Percentiles rank a stretch among this genome's conserved stretches.
Conservation (phyloP, 2,888 invertebrate species). For the Megaustenia siamemsis region DNA sequence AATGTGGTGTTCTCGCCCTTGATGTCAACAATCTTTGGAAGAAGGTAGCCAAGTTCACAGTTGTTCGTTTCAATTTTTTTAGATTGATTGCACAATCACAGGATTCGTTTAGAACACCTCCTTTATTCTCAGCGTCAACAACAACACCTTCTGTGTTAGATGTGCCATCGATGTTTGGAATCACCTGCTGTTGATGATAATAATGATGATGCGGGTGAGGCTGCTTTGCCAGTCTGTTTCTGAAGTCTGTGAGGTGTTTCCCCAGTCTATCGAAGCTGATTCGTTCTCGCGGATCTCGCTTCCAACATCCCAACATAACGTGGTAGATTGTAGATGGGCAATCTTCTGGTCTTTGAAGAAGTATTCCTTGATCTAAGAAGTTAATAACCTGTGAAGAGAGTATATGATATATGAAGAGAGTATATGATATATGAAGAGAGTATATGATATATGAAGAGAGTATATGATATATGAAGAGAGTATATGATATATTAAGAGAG, state of each 20-base stretch:
- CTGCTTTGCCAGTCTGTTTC: constrained; percentile 60
- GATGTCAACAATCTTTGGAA: no score
- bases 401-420: not conserved
- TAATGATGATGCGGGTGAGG: constrained; percentile 21
- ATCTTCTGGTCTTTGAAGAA: constrained; percentile 87
- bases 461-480: no score
- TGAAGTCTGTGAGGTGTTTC: constrained; percentile 74
- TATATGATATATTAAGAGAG: no score
- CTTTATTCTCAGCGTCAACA: not conserved
- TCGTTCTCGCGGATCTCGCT: constrained; percentile 88
- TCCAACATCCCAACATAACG: constrained; percentile 80
- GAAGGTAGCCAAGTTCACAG: no score
- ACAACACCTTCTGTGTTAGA: not conserved
- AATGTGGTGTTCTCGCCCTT: no score
- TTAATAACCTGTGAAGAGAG: constrained; percentile 72
- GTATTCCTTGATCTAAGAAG: constrained; percentile 88
- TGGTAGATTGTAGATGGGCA: constrained; percentile 79
- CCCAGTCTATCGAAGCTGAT: constrained; percentile 83
- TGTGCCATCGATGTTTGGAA: not conserved
- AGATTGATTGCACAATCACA: no score
- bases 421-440: not conserved
- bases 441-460: no score
- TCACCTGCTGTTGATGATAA: not conserved
- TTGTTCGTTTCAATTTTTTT: no score
- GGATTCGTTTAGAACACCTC: not conserved